Evolutionary conservation across 2,797 vertebrate genomes (phyloP).

Genomic region (Amblyraja radiata): DNA sequence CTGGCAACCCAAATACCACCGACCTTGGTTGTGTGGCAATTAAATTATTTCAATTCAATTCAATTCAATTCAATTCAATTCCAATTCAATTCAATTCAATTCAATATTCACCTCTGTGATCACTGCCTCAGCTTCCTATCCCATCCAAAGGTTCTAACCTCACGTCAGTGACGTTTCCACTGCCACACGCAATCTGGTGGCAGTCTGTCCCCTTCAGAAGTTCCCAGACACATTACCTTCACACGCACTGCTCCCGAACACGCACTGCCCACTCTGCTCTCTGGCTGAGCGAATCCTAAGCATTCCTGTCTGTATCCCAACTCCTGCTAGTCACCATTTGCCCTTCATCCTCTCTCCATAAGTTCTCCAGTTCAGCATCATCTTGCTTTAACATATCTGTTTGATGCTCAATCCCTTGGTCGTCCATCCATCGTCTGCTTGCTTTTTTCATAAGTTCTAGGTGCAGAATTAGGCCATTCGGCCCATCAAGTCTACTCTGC

Average conservation of each 20-base stretch:
- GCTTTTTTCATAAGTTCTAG: too few species aligned
- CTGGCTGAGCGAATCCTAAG: neutral
- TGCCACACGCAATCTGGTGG: neutral
- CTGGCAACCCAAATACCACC: too few species aligned
- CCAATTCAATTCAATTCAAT: too few species aligned
- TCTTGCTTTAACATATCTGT: neutral
- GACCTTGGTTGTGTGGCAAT: too few species aligned
- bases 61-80: too few species aligned
- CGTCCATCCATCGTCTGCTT: too few species aligned
- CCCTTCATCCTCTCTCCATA: neutral
- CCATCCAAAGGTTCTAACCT: neutral
- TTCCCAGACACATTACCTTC: neutral
- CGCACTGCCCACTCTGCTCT: too few species aligned
- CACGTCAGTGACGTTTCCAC: neutral
- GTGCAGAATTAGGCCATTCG: too few species aligned
- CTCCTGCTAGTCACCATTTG: neutral
- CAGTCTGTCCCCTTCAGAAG: neutral
- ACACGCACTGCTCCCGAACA: neutral
- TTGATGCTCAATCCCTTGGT: neutral
- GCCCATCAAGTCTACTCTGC: too few species aligned
- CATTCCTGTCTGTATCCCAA: neutral
- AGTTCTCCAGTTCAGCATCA: neutral
- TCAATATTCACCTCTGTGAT: neutral
- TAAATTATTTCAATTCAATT: too few species aligned
- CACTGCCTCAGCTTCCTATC: neutral